Base-by-base conservation (phyloP, 1,140 invertebrate species). In the Brachionus koreanus region DNA sequence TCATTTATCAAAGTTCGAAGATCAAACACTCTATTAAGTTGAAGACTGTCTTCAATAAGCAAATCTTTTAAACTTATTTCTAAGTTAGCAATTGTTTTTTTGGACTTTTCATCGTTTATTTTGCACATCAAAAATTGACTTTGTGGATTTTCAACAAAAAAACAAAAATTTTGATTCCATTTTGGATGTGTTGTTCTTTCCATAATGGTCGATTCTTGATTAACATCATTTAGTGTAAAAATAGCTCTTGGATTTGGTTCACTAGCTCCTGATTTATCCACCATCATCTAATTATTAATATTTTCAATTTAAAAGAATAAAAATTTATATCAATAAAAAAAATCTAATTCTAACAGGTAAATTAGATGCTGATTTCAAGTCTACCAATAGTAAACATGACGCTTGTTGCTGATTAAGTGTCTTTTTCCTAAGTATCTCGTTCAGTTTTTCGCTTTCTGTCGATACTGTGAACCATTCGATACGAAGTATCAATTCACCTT, bases 91-190 rank as follows among this genome's bases (percentile, higher is more conserved):
- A 79, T 79, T 29, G 33, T n/a, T 33, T 79, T 19, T 57, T 65
- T 65, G 2, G 49, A 42, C 6, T 61, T 79, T 25, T 79, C 49
- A 16, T 79, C 76, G 23, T 79, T 29, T 19, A 79, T 79, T 65
- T 79, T 79, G 29, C 19, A 19, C n/a, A 42, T 16, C 7, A 97
- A 86, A 39, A 92, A 91, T 85, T 96, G 93, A 69, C 93, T 93
- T 86, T 95, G 92, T 0, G 95, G 95, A 89, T 97, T 95, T 82
- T 91, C 91, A 5, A 97, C 92, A 4, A 97, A 91, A 89, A 97
- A 96, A 1, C 94, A 93, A 86, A 96, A 96, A 13, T 93, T 94
- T 88, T 91, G 87, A 85, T 91, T 91, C 87, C 89, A 91, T 23
- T 89, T 87, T n/a, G 91, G 91, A 83, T 91, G 88, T 39, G 85